Base-by-base conservation (phyloP, 2,797 vertebrate genomes). In the Mus spretus region DNA sequence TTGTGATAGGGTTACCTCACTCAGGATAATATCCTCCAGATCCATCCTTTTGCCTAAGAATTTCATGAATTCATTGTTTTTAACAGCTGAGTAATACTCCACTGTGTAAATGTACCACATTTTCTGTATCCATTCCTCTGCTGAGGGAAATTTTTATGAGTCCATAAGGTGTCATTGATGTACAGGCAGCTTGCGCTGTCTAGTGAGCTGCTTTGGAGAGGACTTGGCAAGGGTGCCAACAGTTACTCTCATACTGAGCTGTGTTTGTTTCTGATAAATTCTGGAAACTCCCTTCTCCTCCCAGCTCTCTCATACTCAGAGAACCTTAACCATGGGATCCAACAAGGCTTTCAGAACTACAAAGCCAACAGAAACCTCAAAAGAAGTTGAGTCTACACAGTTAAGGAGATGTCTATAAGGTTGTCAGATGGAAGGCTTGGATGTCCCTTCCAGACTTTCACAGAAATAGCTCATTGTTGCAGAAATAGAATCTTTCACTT, bases 361-460 rank as follows among this genome's bases (percentile, higher is more conserved):
- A 31, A 2, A 28, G 26, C 10, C 96, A 95, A 94, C 53, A 37
- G 59, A 97, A 95, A 92, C 44, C 2, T 10, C 0, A 75, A 67
- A 15, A 67, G 10, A 77, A 53, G 44, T 28, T 80, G 15, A 34
- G 15, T 72, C 1, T 53, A 70, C 3, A 6, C 2, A 22, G 7
- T 55, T 74, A 34, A 61, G 0, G 3, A 2, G 2, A 34, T 84
- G 70, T 67, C 28, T n/a, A 3, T 13, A 20, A 4, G 24, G 0
- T 31, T 78, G 20, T 6, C 6, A 10, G 0, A 3, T 74, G 44
- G 3, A 22, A 24, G 3, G 50, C 20, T 34, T 91, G 28, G 3
- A 3, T n/a, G 0, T 31, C 19, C 3, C 57, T 80, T 47, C 4
- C 44, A 17, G 70, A 50, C 72, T 26, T 81, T 92, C 55, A 53